phyloP scores from a whole-genome alignment of 1,140 invertebrate genomes.

The Hycleus cichorii region DNA sequence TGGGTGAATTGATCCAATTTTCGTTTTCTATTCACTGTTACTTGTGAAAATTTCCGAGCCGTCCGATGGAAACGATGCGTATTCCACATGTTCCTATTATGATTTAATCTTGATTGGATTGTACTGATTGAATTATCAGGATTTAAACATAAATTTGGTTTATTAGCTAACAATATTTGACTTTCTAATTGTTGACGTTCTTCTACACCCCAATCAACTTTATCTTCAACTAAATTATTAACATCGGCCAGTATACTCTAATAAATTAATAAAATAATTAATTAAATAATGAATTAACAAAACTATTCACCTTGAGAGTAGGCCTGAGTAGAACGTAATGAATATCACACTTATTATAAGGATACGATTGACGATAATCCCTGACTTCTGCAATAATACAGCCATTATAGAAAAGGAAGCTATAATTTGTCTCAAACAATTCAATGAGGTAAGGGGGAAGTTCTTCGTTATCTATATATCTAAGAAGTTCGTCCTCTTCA shows the following conservation, averaged over 20 bases:
- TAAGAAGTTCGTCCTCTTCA: constrained; percentile 66
- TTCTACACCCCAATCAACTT: constrained; percentile 15
- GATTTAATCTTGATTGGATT: constrained; percentile 63
- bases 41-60: constrained; percentile 67
- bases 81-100: constrained; percentile 65
- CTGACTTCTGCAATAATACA: constrained; percentile 87
- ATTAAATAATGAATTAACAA: background rate
- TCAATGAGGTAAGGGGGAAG: constrained; percentile 80
- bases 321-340: constrained; percentile 84
- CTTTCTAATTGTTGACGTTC: constrained; percentile 63
- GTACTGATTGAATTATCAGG: constrained; percentile 73
- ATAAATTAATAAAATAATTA: constrained; percentile 14
- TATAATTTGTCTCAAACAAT: constrained; percentile 69
- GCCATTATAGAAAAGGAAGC: constrained; percentile 81
- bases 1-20: constrained; percentile 80
- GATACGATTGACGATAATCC: constrained; percentile 74
- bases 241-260: constrained; percentile 38
- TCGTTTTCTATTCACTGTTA: constrained; percentile 75
- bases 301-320: constrained; percentile 59
- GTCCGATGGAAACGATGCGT: constrained; percentile 65
- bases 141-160: constrained; percentile 79
- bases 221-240: constrained; percentile 29
- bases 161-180: constrained; percentile 71
- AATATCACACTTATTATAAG: constrained; percentile 61
- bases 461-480: constrained; percentile 77